These are phyloP conservation scores for Ephestia elutella DNA, from an alignment of 1,140 invertebrate genomes.

Conservation along the genomic window DNA sequence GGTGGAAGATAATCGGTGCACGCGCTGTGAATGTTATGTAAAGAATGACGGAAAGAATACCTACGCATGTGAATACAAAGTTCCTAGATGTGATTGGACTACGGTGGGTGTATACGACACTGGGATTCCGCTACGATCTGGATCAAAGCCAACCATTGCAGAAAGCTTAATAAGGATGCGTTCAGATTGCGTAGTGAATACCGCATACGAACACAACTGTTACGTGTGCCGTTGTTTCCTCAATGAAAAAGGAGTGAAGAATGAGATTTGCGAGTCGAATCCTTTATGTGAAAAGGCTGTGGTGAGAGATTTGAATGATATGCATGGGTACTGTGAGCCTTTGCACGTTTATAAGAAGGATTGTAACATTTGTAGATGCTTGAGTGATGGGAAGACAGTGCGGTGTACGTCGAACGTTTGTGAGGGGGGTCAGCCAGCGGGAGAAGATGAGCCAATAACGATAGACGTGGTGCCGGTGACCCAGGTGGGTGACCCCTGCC, in stretches of 20 bases:
- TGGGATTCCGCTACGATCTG: not conserved
- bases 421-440: conserved; percentile 5
- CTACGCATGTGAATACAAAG: not conserved
- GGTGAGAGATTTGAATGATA: conserved; percentile 7
- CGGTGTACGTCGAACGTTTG: conserved; percentile 40
- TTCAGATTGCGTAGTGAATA: conserved; percentile 33
- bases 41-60: conserved; percentile 22
- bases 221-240: conserved; percentile 34
- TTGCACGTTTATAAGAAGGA: conserved; percentile 37
- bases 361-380: conserved; percentile 47
- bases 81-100: not conserved
- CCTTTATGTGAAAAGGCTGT: conserved; percentile 17
- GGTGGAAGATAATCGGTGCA: conserved; percentile 37
- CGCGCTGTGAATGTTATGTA: conserved; percentile 39
- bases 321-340: conserved; percentile 50
- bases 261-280: conserved; percentile 32
- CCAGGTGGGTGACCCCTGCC: conserved; percentile 27
- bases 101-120: too few species aligned
- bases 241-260: conserved; percentile 20
- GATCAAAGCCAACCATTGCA: not conserved
- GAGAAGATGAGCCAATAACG: conserved; percentile 10
- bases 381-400: conserved; percentile 40
- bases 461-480: conserved; percentile 42
- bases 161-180: not conserved
- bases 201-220: conserved; percentile 41